Evolutionary conservation across 2,113 vertebrate species (phyloP), one percentile per base, ranked within the genome.

Genomic region (Probosciger aterrimus): DNA sequence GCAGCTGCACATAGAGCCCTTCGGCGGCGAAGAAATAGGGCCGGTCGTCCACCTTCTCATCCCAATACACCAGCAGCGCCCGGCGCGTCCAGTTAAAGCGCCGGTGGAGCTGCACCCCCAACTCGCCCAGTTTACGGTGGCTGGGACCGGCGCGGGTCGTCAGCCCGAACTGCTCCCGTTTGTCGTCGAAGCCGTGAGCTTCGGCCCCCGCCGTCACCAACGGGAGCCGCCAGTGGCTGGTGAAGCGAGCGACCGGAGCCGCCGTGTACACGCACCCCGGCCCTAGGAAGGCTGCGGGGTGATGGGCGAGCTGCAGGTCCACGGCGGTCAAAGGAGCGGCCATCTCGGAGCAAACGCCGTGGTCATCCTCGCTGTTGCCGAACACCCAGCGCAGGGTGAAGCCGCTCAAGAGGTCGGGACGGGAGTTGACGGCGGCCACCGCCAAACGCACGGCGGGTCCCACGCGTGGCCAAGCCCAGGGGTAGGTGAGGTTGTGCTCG

Each of bases 391-490:
- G 93, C 0, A 99, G 92, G 7, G 86, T 95, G 96, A 98, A 97
- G 20, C 97, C 96, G 0, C 98, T 98, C 9, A 99, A 97, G 27
- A 99, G 60, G 18, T 87, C 87, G 5, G 96, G 96, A 18, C 98
- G 97, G 1, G 95, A 70, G 46, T 98, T 99, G 8, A 99, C 93
- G 19, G 59, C 74, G 1, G 55, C 89, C 5, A 98, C 60, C 5
- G 99, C 99, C 27, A 98, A 96, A 4, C 96, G 91, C 33, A 99
- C 91, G 3, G 99, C 99, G 0, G 99, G 99, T 0, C 99, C 99
- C 35, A 99, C 98, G 19, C 99, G 98, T 12, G 98, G 98, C 99
- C 99, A 99, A 11, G 99, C 99, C 99, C 99, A 99, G 1, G 99
- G 98, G 97, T 99, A 99, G 10, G 96, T 96, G 2, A 98, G 98